phyloP scores from a whole-genome alignment of 1,140 invertebrate genomes.

The Conus betulinus region DNA sequence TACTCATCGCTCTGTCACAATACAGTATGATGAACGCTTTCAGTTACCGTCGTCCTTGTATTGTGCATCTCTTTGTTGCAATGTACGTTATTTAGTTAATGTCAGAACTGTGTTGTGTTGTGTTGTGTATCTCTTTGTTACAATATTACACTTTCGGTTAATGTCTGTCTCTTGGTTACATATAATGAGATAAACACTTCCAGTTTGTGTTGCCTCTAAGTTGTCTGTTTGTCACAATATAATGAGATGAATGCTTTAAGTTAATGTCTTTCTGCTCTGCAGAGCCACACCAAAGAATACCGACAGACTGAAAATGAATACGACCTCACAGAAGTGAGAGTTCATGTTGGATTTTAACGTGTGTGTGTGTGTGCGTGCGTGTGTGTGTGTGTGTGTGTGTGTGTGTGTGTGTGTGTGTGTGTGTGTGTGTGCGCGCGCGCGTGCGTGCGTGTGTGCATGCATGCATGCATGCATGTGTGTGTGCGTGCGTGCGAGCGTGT shows the following conservation, averaged over 20 bases:
- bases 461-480: not conserved
- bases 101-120: no score
- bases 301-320: conserved; percentile 13
- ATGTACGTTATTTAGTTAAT: no score
- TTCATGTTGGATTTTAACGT: not conserved
- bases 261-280: not conserved
- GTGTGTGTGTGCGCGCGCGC: not conserved
- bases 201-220: no score
- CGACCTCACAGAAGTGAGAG: conserved; percentile 26
- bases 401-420: not conserved
- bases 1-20: no score
- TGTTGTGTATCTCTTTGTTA: no score
- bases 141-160: no score
- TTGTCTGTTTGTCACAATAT: not conserved
- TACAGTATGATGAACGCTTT: no score
- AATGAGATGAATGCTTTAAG: no score
- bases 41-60: no score
- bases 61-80: no score
- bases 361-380: not conserved
- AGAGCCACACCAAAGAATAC: conserved; percentile 34
- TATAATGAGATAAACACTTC: no score
- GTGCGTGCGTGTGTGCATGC: not conserved
- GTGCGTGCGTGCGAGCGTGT: not conserved
- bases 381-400: not conserved
- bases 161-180: no score